Percentiles rank a stretch among this genome's conserved stretches.
These are phyloP conservation scores for Eretmocerus hayati DNA, from an alignment of 2,888 invertebrate genomes.

Conservation along the genomic window DNA sequence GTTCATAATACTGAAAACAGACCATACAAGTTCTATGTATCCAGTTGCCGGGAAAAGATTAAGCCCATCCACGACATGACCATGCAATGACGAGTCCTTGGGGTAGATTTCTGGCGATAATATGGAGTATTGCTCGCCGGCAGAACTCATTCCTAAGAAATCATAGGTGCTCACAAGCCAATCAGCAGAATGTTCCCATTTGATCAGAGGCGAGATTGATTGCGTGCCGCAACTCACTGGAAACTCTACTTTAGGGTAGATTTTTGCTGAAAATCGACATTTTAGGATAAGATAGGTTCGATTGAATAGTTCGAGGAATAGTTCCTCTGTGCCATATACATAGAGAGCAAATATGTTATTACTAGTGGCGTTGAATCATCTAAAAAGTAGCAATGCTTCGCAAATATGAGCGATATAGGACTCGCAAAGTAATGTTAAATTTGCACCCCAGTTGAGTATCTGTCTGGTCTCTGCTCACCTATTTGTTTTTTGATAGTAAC, in stretches of 20 bases:
- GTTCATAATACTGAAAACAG: slow-evolving; percentile 62
- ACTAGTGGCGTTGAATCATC: too few species aligned
- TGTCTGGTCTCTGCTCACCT: too few species aligned
- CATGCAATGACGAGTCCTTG: not conserved
- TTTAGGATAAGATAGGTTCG: not conserved
- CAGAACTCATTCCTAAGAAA: slow-evolving; percentile 47
- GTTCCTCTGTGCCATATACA: too few species aligned
- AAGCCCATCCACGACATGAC: slow-evolving; percentile 1
- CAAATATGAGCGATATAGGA: too few species aligned
- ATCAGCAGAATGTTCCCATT: slow-evolving; percentile 51
- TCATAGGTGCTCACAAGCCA: slow-evolving; percentile 45
- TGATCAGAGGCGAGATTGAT: slow-evolving; percentile 50
- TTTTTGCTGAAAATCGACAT: slow-evolving; percentile 38
- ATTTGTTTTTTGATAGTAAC: too few species aligned
- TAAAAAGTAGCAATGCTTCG: too few species aligned
- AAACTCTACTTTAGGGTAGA: slow-evolving; percentile 48
- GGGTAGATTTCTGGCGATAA: not conserved
- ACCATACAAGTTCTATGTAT: slow-evolving; percentile 72
- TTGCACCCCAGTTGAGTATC: too few species aligned
- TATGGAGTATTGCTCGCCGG: not conserved
- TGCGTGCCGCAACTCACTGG: slow-evolving; percentile 54
- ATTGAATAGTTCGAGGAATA: too few species aligned
- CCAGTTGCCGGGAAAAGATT: slow-evolving; percentile 51
- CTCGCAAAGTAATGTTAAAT: too few species aligned
- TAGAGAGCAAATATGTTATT: too few species aligned